Percentiles rank a stretch among this genome's conserved stretches.
These are phyloP conservation scores for Lasioglossum villosulum DNA, from an alignment of 2,888 invertebrate species.

Conservation along the genomic window DNA sequence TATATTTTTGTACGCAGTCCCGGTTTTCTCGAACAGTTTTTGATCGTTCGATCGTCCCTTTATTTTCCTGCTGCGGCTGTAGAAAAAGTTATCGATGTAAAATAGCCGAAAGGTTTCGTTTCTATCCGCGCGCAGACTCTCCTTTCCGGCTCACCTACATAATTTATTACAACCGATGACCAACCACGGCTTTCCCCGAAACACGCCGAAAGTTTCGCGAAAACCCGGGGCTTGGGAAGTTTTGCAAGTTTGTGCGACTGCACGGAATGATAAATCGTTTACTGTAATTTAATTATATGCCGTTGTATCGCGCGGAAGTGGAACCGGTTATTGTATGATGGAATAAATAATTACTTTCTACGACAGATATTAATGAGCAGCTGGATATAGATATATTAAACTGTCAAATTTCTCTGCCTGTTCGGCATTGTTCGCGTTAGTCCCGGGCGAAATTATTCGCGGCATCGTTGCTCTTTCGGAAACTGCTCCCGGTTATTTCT, in stretches of 20 bases:
- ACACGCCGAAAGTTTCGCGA: conserved; percentile 44
- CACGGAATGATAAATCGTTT: conserved; percentile 62
- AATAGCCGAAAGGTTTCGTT: background rate
- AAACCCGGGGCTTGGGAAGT: conserved; percentile 23
- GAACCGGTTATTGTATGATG: conserved; percentile 52
- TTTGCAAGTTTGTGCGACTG: conserved; percentile 45
- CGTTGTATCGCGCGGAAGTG: conserved; percentile 43
- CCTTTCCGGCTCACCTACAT: background rate
- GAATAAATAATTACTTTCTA: conserved; percentile 64
- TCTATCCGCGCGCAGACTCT: background rate
- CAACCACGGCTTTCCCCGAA: conserved; percentile 17
- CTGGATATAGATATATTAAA: conserved; percentile 37
- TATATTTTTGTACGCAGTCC: too few relatives aligned
- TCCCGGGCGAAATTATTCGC: background rate
- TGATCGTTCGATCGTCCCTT: background rate
- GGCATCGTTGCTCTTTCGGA: background rate
- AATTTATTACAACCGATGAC: conserved; percentile 44
- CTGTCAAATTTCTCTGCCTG: conserved; percentile 27
- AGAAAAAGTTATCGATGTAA: conserved; percentile 13
- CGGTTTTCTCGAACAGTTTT: too few relatives aligned
- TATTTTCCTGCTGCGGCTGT: background rate
- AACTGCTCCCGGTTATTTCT: background rate
- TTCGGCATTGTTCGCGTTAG: background rate
- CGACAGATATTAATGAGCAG: conserved; percentile 61
- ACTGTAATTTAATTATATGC: conserved; percentile 62